A percentile compares a stretch with the other conserved stretches of the same genome.
phyloP scores from a whole-genome alignment of 2,113 vertebrate species.

The Ovis aries region ARS-UI_Ramb_v3.0 NC_056054.1:118989501-118990000 shows the following conservation, averaged over 20 bases:
- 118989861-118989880: background rate
- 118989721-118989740: background rate
- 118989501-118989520: background rate
- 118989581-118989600: background rate
- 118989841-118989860: background rate
- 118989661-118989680: background rate
- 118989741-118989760: background rate
- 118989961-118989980: background rate
- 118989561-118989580: background rate
- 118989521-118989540: background rate
- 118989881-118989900: background rate
- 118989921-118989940: background rate
- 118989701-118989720: background rate
- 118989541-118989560: background rate
- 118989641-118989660: background rate
- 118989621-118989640: background rate
- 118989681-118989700: background rate
- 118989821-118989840: background rate
- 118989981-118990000: background rate
- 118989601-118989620: background rate
- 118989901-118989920: too few relatives aligned
- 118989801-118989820: background rate
- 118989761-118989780: too few relatives aligned
- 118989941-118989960: background rate
- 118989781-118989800: background rate